Base-by-base conservation (phyloP, 2,888 invertebrate genomes). In the Pandemis heparana region DNA sequence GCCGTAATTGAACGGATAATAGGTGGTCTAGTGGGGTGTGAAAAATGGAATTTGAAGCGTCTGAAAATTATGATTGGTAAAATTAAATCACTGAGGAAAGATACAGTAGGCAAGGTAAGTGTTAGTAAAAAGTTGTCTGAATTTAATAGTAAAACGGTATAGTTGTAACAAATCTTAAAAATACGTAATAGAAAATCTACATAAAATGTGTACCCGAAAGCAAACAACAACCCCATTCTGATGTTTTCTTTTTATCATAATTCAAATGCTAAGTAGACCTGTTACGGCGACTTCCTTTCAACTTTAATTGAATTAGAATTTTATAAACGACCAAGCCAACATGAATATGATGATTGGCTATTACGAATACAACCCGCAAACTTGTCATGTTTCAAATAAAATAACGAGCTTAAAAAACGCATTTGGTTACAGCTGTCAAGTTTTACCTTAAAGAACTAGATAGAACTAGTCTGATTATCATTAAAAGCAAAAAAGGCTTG, bases 391-490 rank as follows among this genome's bases (percentile, higher is more conserved):
- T 71, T 78, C 77, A 79, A 80, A 81, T 81, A 83, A 78, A 77
- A 75, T 56, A 75, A 73, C 76, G 78, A 65, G 77, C 74, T 71
- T 60, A 81, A 86, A 86, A 85, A 81, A 83, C 85, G 83, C 83
- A 88, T 84, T 85, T 82, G 84, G 83, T 84, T 82, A 83, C 82
- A 87, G 80, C 87, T 88, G 89, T 90, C 91, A 89, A 84, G 84
- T 87, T 87, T 86, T 88, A 81, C 82, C 81, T 80, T 84, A 85
- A 79, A 77, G 79, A 76, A 76, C 77, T 75, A 77, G 75, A 81
- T 79, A n/a, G n/a, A 81, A 86, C 90, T 89, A 89, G 87, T 87
- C 88, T 84, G 84, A 85, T 82, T 79, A 85, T 82, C 80, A 83
- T 88, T 87, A 87, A 12, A 85, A 80, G 79, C 74, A 74, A 85